Evolutionary conservation across 2,113 vertebrate genomes (phyloP).

Genomic region (Isichthys henryi): DNA sequence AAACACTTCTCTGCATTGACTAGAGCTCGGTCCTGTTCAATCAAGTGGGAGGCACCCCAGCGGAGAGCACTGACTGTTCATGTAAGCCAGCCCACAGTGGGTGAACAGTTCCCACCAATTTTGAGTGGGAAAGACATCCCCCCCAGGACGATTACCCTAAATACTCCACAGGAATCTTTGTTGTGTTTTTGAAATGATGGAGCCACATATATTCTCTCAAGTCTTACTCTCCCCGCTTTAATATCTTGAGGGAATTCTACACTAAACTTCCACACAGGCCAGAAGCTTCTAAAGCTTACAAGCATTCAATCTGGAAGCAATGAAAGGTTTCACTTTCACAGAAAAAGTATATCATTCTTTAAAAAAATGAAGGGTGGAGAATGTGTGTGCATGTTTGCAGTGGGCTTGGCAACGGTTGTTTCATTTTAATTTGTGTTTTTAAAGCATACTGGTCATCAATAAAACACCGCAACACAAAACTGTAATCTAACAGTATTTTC

Average conservation of each 20-base stretch:
- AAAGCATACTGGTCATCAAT: constrained; percentile 33
- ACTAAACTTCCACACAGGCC: not conserved
- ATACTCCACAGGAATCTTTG: not conserved
- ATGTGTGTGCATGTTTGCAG: not conserved
- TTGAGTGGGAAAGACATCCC: not conserved
- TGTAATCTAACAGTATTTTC: not conserved
- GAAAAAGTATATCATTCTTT: not conserved
- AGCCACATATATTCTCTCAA: constrained; percentile 5
- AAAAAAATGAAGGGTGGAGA: not conserved
- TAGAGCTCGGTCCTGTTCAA: not conserved
- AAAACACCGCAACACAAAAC: constrained; percentile 22
- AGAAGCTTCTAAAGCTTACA: constrained; percentile 15
- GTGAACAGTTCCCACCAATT: not conserved
- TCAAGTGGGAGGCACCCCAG: not conserved
- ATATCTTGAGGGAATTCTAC: constrained; percentile 14
- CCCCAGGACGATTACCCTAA: not conserved
- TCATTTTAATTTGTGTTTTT: constrained; percentile 17
- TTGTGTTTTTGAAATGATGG: constrained; percentile 11
- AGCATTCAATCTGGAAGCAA: constrained; percentile 9
- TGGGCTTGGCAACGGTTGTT: not conserved
- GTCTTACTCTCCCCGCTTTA: not conserved
- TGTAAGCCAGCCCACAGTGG: not conserved
- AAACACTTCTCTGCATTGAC: not conserved
- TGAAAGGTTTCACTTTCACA: constrained; percentile 4
- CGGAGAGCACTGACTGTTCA: not conserved